Conservation (phyloP, 2,113 vertebrate genomes). For the Petrocephalus microphthalmus region DNA sequence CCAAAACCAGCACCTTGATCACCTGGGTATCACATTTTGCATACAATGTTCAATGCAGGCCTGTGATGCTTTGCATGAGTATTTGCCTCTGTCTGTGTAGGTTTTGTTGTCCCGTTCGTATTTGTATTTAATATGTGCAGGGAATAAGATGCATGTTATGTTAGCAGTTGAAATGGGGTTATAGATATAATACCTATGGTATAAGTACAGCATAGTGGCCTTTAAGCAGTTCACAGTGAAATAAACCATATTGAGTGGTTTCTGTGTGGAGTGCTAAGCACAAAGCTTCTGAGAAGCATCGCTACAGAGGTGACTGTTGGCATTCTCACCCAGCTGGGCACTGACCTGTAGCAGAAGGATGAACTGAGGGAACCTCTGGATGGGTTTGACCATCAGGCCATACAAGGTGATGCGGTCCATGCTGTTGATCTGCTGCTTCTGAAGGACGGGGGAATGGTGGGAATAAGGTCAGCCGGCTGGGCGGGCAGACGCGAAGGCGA, state of each 20-base stretch:
- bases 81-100: slow-evolving; percentile 14
- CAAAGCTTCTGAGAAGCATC: neutral
- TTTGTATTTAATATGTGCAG: neutral
- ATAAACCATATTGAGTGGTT: neutral
- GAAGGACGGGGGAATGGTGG: slow-evolving; percentile 10
- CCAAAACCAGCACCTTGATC: neutral
- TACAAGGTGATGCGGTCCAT: slow-evolving; percentile 87
- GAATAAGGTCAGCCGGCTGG: neutral
- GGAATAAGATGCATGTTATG: neutral
- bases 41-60: neutral
- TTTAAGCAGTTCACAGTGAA: neutral
- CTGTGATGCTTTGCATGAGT: neutral
- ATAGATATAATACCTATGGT: neutral
- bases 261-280: neutral
- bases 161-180: neutral
- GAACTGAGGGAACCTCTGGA: slow-evolving; percentile 94
- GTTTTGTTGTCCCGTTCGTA: neutral
- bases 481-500: neutral
- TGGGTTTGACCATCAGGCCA: slow-evolving; percentile 93
- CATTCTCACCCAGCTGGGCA: neutral
- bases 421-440: slow-evolving; percentile 86
- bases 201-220: too few relatives aligned
- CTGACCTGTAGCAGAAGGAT: slow-evolving; percentile 90
- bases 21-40: neutral
- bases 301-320: neutral